Conservation (phyloP, 2,797 vertebrate genomes). For the Thalassophryne amazonica region DNA sequence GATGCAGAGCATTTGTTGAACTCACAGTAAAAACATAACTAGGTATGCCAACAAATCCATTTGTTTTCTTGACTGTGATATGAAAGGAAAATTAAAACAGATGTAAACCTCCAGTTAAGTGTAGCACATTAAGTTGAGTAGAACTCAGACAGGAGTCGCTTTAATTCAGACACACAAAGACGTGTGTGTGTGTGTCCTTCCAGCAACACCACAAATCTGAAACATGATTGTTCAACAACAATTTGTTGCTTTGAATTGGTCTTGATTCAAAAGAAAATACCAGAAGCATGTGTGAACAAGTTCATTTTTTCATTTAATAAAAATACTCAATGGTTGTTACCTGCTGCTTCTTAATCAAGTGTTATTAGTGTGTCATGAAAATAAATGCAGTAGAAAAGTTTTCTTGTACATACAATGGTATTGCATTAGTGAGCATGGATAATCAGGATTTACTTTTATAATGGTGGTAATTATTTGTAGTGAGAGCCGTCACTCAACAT, state of each 20-base stretch:
- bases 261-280: neutral
- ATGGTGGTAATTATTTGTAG: too few species aligned
- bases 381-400: too few species aligned
- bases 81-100: slow-evolving; percentile 30
- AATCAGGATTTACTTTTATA: too few species aligned
- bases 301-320: neutral
- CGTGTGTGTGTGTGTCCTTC: neutral
- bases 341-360: neutral
- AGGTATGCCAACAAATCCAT: neutral
- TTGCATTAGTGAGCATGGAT: too few species aligned
- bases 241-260: neutral
- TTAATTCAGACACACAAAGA: too few species aligned
- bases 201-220: neutral
- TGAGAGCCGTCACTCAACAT: too few species aligned
- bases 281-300: neutral
- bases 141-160: too few species aligned
- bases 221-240: neutral
- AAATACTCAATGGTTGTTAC: neutral
- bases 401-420: too few species aligned
- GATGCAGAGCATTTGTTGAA: slow-evolving; percentile 3
- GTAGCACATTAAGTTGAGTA: slow-evolving; percentile 19
- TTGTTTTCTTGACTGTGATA: slow-evolving; percentile 14
- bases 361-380: neutral
- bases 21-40: neutral
- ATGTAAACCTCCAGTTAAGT: slow-evolving; percentile 17